These are phyloP conservation scores for Misgurnus mizolepis DNA, from an alignment of 2,113 vertebrate species.

Conservation along the genomic window DNA sequence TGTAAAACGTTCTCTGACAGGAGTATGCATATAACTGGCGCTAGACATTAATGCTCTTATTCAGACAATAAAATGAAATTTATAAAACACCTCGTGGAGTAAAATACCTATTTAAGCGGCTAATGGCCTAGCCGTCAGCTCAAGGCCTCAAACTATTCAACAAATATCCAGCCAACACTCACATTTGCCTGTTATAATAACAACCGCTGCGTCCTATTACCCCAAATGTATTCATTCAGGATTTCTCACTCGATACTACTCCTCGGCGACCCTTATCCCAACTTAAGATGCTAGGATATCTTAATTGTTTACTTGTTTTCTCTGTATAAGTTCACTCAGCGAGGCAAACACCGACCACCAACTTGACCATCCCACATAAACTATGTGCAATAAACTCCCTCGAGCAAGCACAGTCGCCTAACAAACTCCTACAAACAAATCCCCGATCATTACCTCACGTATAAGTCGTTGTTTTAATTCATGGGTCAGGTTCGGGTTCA, in stretches of 20 bases:
- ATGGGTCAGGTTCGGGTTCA: slow-evolving; percentile 75
- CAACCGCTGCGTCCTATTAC: slow-evolving; percentile 11
- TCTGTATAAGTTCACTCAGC: slow-evolving; percentile 69
- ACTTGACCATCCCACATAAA: slow-evolving; percentile 59
- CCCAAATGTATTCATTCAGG: slow-evolving; percentile 35
- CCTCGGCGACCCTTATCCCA: slow-evolving; percentile 54
- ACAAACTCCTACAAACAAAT: background rate
- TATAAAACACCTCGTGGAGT: background rate
- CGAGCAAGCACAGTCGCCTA: background rate
- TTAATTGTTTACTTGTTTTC: slow-evolving; percentile 72
- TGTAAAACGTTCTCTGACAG: background rate
- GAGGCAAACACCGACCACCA: slow-evolving; percentile 62
- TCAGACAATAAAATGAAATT: background rate
- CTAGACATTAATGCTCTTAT: background rate
- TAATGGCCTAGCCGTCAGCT: slow-evolving; percentile 55
- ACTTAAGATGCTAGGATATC: slow-evolving; percentile 68
- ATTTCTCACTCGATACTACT: slow-evolving; percentile 3
- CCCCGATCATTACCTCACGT: slow-evolving; percentile 73
- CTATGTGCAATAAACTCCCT: slow-evolving; percentile 29
- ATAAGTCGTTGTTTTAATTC: slow-evolving; percentile 75
- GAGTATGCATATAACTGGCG: background rate
- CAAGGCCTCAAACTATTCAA: slow-evolving; percentile 76
- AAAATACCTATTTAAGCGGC: background rate
- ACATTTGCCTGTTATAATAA: slow-evolving; percentile 57
- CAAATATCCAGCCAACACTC: slow-evolving; percentile 68